Base-by-base conservation (phyloP, 2,113 vertebrate genomes). In the Illadopsis cleaveri region DNA sequence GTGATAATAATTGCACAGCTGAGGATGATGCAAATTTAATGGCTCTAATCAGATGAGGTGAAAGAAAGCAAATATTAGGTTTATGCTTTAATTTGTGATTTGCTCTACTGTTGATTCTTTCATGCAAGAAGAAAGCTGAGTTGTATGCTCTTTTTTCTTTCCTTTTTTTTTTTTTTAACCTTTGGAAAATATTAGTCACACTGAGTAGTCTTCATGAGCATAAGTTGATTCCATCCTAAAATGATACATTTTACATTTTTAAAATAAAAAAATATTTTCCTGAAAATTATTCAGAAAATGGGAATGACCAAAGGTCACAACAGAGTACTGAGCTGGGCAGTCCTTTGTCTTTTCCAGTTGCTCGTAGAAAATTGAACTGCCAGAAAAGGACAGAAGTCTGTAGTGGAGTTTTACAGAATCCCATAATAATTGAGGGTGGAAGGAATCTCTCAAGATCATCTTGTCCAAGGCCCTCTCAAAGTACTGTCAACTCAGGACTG, bases 21-120 rank as follows among this genome's bases (percentile, higher is more conserved):
- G 81, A 96, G 56, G 72, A 83, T 93, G 94, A 97, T 96, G 88
- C 68, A 96, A 68, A 92, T 94, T 95, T 96, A 96, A 96, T 96
- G 72, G 40, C 57, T 96, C 64, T 96, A 92, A 96, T 96, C 94
- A 96, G 88, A 83, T 96, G 93, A 94, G 57, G 60, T 93, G 80
- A 94, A 91, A 93, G 90, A 95, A 96, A 84, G 96, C 76, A 95
- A 96, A 96, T 83, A 77, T 88, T 87, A 86, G 60, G 65, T 89
- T 95, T 96, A 71, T 92, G n/a, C 79, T 94, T 94, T 88, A 88
- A 92, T 93, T 94, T 94, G 53, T 93, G 72, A 57, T 90, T 92
- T 95, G 40, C 68, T 92, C 24, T 90, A 27, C 33, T 82, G 54
- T 83, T 86, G 37, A 75, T 93, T 96, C 48, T 89, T 96, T 48